Base-by-base conservation (phyloP, 2,113 vertebrate genomes). In the Mesitornis unicolor region DNA sequence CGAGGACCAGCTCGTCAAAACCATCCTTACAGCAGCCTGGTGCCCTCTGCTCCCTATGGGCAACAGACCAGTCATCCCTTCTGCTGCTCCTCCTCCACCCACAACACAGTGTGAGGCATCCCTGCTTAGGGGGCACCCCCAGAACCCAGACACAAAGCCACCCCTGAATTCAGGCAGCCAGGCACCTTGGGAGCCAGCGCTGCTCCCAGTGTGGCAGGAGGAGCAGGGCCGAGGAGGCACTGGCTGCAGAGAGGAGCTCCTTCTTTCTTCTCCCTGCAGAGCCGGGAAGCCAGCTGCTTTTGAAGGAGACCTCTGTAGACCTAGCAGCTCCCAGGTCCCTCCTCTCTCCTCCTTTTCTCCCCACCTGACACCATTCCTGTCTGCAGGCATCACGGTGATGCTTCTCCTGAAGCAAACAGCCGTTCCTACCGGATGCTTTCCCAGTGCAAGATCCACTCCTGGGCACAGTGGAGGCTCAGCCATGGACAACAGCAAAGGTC, bases 371-470 rank as follows among this genome's bases (percentile, higher is more conserved):
- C 28, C 36, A 78, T 10, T 78, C 45, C 51, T 74, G 68, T 50
- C 59, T 16, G 5, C 3, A 1, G 4, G 1, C 22, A 63, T 57
- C 22, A 43, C 0, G 1, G 60, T 48, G 67, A 26, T 11, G 11
- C 36, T n/a, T 61, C 65, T 95, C 47, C 73, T 38, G 22, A 87
- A 84, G 38, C 68, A 80, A 76, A 64, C 0, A 5, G 24, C 24
- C 18, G 2, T 35, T 87, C 40, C 78, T 48, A 73, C 38, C 63
- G 64, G 25, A 21, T 17, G 25, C 11, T 19, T 50, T 80, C 69
- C 64, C 60, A 81, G 18, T 6, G 57, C 53, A 71, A 89, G 38
- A 76, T 38, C 38, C 78, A 84, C 59, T n/a, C 40, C n/a, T 48
- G 63, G 25, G 13, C 28, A 63, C 83, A 85, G 67, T 1, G 1